Base-by-base conservation (phyloP, 2,888 invertebrate genomes). In the Drosophila mulleri region DNA sequence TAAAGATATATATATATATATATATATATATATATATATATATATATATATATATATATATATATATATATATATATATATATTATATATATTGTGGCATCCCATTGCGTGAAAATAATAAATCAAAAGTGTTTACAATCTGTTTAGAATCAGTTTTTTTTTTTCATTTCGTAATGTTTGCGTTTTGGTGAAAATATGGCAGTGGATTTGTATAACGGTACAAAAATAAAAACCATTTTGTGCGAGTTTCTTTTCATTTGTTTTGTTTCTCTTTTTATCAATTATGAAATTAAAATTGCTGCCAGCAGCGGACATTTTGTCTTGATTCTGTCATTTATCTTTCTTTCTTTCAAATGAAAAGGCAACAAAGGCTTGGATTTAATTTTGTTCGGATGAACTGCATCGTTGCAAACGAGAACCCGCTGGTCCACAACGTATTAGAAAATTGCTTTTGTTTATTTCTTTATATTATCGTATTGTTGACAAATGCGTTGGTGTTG, bases 161-260 rank as follows among this genome's bases (percentile, higher is more conserved):
- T 5, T 37, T 20, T 39, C 23, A 7, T 26, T 54, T 56, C 62
- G 20, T 83, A 80, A 78, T 54, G 47, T 67, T 69, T 64, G 65
- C 39, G 53, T 75, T 62, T 82, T 71, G 70, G 60, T 48, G 63
- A 63, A 54, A 67, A 62, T 72, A 61, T 87, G 84, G 84, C 84
- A 84, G 84, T 84, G 84, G 84, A 88, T 72, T 83, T 76, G 59
- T 69, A 72, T 35, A 83, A 79, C 61, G 88, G 70, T 82, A 77
- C 65, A 80, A 53, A 78, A 85, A 78, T 77, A 59, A 61, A 73
- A 87, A 80, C 56, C 50, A 75, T 71, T 20, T 69, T 69, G 70
- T 78, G 75, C 77, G 66, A 75, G 56, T 61, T 57, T 45, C 62
- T 67, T 29, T n/a, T 48, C 29, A n/a, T 57, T 39, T 63, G 37